Evolutionary conservation across 2,113 vertebrate species (phyloP), one percentile per base, ranked within the genome.

Genomic region (Petroica traversi): DNA sequence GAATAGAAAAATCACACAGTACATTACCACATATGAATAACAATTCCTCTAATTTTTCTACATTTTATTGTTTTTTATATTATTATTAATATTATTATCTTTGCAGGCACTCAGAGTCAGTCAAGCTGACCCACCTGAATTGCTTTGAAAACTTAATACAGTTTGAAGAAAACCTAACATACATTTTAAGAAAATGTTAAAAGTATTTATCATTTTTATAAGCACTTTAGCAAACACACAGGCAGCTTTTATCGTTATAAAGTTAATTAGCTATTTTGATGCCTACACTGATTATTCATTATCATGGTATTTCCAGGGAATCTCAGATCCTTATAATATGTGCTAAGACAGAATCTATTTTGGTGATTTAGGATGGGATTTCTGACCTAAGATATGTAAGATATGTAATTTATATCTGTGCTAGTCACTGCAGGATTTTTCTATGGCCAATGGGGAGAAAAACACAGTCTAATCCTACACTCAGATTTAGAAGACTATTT

Each of bases 401-500:
- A 11, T 33, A 12, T 23, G 9, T n/a, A 75, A 85, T 73, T 93
- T 89, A 8, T 58, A 88, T 63, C 59, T 71, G 57, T 38, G 33
- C 73, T 89, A 92, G 64, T 74, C 69, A 81, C 52, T 49, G 23
- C 33, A 78, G 31, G 23, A 57, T 69, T 52, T 59, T 73, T 52
- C 7, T 38, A 25, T 20, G 54, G 31, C 31, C 7, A 2, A 64
- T 45, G 13, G 31, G 68, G 41, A 87, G 55, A 84, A 84, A 62
- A 14, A 66, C 49, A 51, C 52, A 69, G 45, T 34, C 18, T 36
- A 92, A 71, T 71, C 12, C 51, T 67, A 26, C 0, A 81, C 78
- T 71, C 74, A 95, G n/a, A 94, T 93, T 93, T 93, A 93, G 92
- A 87, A 89, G 52, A 67, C 52, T 94, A 87, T 94, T 95, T 88